phyloP scores from a whole-genome alignment of 2,113 vertebrate genomes.

The Puffinus mauretanicus region DNA sequence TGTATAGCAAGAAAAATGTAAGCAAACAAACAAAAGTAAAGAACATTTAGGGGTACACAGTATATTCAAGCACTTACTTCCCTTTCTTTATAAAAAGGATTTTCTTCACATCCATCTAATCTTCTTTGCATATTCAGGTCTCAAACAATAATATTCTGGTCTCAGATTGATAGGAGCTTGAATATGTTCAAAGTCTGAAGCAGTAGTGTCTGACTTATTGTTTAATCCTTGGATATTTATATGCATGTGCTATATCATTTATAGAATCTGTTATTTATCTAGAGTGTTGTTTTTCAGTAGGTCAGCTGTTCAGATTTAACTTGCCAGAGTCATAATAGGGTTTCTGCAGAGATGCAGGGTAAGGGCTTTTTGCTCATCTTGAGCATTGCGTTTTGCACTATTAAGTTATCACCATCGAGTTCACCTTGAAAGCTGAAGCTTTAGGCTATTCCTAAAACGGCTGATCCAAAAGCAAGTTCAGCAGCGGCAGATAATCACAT shows the following conservation, averaged over 20 bases:
- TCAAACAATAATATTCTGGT: neutral
- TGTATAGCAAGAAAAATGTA: neutral
- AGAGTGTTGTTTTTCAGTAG: constrained; percentile 2
- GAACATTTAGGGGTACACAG: neutral
- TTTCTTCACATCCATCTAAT: neutral
- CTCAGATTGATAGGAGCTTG: neutral
- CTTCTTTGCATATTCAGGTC: neutral
- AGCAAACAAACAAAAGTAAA: neutral
- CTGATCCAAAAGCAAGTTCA: neutral
- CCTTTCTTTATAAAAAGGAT: neutral
- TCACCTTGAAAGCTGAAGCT: constrained; percentile 22
- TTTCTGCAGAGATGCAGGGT: neutral
- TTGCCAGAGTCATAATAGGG: neutral
- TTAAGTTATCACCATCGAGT: neutral
- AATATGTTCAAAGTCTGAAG: neutral
- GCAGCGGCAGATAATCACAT: neutral
- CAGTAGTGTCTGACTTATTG: neutral
- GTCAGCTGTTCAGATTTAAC: neutral
- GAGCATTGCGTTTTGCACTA: neutral
- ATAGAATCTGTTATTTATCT: constrained; percentile 3
- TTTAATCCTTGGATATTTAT: constrained; percentile 33
- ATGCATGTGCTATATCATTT: neutral
- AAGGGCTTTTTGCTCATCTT: neutral
- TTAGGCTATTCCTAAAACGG: neutral
- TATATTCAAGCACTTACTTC: neutral